Evolutionary conservation across 1,140 invertebrate species (phyloP).

Genomic region (Atta texana): DNA sequence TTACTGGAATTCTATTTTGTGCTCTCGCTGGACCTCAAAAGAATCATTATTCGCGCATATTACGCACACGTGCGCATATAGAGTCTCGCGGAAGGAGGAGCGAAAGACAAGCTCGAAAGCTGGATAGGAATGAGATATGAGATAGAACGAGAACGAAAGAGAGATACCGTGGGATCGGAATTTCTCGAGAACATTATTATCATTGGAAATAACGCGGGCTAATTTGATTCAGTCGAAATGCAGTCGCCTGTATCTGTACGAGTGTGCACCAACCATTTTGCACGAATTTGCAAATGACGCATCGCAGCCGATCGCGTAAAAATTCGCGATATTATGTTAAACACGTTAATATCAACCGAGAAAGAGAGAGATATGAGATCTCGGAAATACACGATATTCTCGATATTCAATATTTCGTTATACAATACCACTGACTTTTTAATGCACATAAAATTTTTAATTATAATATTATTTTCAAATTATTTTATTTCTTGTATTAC

Average conservation of each 20-base stretch:
- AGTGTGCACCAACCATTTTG: constrained; percentile 21
- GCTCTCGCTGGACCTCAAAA: constrained; percentile 38
- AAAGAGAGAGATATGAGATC: neutral
- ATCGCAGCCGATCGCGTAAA: constrained; percentile 24
- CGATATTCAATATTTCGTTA: constrained; percentile 7
- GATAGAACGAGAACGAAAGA: constrained; percentile 35
- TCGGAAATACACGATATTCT: neutral
- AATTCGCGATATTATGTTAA: constrained; percentile 31
- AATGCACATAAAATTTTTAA: neutral
- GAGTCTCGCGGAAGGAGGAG: neutral
- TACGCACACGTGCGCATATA: constrained; percentile 10
- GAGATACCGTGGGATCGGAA: constrained; percentile 76
- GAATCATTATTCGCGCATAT: constrained; percentile 42
- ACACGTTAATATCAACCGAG: neutral
- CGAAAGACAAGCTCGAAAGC: neutral
- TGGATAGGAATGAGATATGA: constrained; percentile 18
- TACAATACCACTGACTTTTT: constrained; percentile 6
- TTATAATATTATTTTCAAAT: constrained; percentile 5
- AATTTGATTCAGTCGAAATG: constrained; percentile 71
- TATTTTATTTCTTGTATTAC: neutral
- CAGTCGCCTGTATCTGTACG: constrained; percentile 61
- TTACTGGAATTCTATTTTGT: constrained; percentile 69
- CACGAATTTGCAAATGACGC: constrained; percentile 21
- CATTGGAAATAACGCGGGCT: constrained; percentile 74
- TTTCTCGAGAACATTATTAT: constrained; percentile 77